Evolutionary conservation across 1,140 invertebrate genomes (phyloP), one percentile per base, ranked within the genome.

Genomic region (Anastrepha obliqua): DNA sequence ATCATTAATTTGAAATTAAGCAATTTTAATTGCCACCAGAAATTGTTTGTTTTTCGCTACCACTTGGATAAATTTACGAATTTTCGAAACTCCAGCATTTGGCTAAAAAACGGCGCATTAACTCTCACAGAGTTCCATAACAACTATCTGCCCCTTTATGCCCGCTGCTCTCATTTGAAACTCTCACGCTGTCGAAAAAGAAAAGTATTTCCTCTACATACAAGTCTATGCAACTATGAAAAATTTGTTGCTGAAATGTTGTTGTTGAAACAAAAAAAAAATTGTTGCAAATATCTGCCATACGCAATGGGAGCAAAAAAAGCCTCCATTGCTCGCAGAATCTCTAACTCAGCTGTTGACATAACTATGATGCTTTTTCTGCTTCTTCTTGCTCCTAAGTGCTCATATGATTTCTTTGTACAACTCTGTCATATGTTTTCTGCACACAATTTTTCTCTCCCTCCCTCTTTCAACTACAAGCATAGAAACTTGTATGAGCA

Each of bases 1-100:
- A 29, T 29, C 29, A 29, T 29, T 29, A 29, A 55, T 11, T 11
- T 55, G 89, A 89, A n/a, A 65, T 65, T 78, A 42, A 42, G 29
- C n/a, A 67, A 20, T 67, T 20, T 67, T 20, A 20, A 20, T 67
- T 67, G n/a, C 39, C 64, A 39, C 15, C 7, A 8, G 2, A 67
- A 39, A 67, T n/a, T 39, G 64, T 67, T 20, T n/a, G 7, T 39
- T 9, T 29, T 55, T 55, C 51, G 51, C 51, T 55, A 55, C 51
- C 51, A 8, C 51, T 55, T 55, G 51, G 6, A 0, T 11, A 55
- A 55, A 11, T 11, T 55, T 55, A 55, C 6, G 51, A 55, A 8
- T 55, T 55, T 55, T 55, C 51, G 51, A 55, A 55, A 55, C 11
- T 55, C 51, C 51, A 55, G 51, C 51, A 55, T 55, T 55, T 2